phyloP scores from a whole-genome alignment of 1,140 invertebrate genomes.

The Brachionus manjavacas region DNA sequence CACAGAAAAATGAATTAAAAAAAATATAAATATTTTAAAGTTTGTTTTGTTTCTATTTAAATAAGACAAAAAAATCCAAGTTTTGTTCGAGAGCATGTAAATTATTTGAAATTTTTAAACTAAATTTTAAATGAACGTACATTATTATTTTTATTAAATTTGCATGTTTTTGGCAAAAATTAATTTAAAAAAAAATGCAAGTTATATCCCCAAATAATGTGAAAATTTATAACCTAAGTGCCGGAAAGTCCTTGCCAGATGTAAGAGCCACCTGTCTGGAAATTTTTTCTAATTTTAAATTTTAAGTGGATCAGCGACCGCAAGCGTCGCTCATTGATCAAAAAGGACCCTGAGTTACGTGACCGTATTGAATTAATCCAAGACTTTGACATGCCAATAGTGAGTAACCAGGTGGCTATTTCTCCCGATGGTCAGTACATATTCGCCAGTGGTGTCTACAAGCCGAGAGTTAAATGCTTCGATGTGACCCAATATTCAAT shows the following conservation, averaged over 20 bases:
- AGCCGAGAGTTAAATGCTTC: conserved; percentile 88
- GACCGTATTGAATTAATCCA: conserved; percentile 83
- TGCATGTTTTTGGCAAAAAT: not conserved
- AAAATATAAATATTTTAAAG: not conserved
- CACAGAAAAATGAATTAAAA: not conserved
- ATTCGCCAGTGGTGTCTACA: conserved; percentile 85
- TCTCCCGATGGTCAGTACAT: conserved; percentile 90
- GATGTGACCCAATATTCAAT: conserved; percentile 91
- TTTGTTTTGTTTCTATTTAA: not conserved
- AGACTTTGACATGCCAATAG: conserved; percentile 96
- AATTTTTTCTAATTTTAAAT: conserved; percentile 43
- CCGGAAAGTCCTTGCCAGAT: conserved; percentile 90
- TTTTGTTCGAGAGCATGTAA: not conserved
- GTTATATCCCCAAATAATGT: conserved; percentile 72
- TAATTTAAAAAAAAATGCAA: conserved; percentile 56
- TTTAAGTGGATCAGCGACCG: conserved; percentile 85
- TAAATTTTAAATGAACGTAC: not conserved
- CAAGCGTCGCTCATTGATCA: conserved; percentile 75
- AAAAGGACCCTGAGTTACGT: conserved; percentile 69
- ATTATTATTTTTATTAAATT: not conserved
- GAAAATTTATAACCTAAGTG: conserved; percentile 94
- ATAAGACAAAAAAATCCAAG: not conserved
- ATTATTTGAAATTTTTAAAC: not conserved
- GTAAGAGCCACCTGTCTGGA: conserved; percentile 64
- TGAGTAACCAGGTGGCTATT: conserved; percentile 76